Conservation (phyloP, 2,113 vertebrate species). For the Cebidichthys violaceus region DNA sequence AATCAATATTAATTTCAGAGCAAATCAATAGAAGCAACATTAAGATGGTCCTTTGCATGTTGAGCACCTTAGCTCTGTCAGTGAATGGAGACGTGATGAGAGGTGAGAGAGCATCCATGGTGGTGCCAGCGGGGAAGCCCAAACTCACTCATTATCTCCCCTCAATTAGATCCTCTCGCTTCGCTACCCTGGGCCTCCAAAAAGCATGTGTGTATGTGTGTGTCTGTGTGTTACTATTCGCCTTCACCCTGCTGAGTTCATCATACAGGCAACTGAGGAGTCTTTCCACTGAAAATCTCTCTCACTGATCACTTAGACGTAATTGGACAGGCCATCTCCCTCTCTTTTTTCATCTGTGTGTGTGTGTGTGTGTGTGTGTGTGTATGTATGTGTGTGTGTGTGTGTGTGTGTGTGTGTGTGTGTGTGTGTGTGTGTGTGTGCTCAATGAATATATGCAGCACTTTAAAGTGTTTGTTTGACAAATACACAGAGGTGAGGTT, state of each 20-base stretch:
- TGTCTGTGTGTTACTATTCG: conserved; percentile 17
- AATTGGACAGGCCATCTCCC: conserved; percentile 69
- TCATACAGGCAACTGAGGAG: conserved; percentile 65
- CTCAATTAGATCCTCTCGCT: conserved; percentile 82
- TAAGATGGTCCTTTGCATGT: conserved; percentile 79
- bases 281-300: conserved; percentile 62
- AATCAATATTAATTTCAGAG: conserved; percentile 78
- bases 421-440: neutral
- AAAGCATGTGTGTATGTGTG: conserved; percentile 25
- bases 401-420: neutral
- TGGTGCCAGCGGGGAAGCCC: conserved; percentile 79
- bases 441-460: conserved; percentile 18
- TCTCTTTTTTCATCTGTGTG: conserved; percentile 7
- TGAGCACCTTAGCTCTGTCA: conserved; percentile 66
- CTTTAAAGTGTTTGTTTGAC: conserved; percentile 36
- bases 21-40: conserved; percentile 74
- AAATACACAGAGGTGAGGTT: conserved; percentile 19
- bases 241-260: conserved; percentile 73
- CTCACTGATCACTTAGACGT: conserved; percentile 68
- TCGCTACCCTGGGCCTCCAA: conserved; percentile 65
- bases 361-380: conserved; percentile 7
- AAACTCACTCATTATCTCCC: conserved; percentile 82
- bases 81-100: conserved; percentile 70
- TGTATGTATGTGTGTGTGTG: neutral
- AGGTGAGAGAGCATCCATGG: conserved; percentile 73